Percentiles rank a stretch among this genome's conserved stretches.
Conservation (phyloP, 35 echinoderm and acorn worm species). For the Heliocidaris erythrogramma region DNA sequence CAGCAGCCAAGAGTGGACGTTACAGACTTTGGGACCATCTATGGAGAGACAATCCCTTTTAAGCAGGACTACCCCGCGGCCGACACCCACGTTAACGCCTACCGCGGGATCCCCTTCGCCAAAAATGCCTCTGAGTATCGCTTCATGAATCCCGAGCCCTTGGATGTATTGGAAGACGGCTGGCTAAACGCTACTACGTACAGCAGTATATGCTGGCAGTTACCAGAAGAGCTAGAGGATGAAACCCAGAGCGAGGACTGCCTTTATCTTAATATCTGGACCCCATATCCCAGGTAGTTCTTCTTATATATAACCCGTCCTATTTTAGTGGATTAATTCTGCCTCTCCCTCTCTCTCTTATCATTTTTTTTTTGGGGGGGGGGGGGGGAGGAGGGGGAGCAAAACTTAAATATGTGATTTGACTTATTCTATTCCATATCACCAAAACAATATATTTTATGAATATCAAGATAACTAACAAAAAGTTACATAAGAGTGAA, state of each 20-base stretch:
- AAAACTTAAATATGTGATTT: too few species aligned
- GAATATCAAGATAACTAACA: too few species aligned
- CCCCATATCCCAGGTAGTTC: slow-evolving; percentile 74
- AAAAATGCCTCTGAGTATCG: slow-evolving; percentile 55
- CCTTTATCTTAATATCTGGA: slow-evolving; percentile 85
- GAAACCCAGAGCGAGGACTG: slow-evolving; percentile 73
- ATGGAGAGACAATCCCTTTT: slow-evolving; percentile 62
- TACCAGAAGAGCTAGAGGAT: slow-evolving; percentile 7
- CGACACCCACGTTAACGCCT: slow-evolving; percentile 66
- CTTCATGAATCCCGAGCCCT: slow-evolving; percentile 62
- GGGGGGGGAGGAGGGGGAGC: too few species aligned
- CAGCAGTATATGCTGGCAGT: slow-evolving; percentile 38
- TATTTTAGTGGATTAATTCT: too few species aligned
- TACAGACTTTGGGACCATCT: slow-evolving; percentile 54
- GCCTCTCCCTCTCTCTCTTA: too few species aligned
- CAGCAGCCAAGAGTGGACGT: slow-evolving; percentile 43
- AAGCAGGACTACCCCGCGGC: slow-evolving; percentile 26
- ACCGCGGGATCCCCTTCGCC: slow-evolving; percentile 80
- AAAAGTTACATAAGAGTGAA: too few species aligned
- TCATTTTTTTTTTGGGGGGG: too few species aligned
- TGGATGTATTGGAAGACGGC: not conserved
- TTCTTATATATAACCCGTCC: not conserved
- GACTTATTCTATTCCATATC: not conserved
- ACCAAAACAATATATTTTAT: too few species aligned
- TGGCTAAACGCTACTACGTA: slow-evolving; percentile 44